Conservation (phyloP, 30 jellyfish, hydroid and myxozoan genomes). For the Calvadosia cruxmelitensis region DNA sequence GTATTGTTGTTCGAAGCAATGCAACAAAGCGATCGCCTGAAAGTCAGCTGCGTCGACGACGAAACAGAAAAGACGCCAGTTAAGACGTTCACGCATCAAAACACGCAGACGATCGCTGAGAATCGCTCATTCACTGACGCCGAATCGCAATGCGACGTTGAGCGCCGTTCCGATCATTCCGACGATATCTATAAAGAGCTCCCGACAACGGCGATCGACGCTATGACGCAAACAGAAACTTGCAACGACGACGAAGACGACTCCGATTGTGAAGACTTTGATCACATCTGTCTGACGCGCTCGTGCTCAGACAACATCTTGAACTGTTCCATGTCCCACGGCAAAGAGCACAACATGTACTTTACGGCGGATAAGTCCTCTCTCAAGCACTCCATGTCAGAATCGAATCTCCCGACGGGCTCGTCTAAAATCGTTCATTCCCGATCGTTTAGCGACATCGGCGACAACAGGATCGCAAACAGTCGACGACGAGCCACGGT, state of each 20-base stretch:
- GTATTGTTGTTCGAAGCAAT: neutral
- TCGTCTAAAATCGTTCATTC: conserved; percentile 4
- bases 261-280: conserved; percentile 1
- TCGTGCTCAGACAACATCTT: conserved; percentile 6
- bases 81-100: neutral
- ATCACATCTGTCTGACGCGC: conserved; percentile 2
- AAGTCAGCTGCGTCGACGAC: neutral
- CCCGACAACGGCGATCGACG: neutral
- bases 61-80: neutral
- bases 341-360: neutral
- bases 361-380: neutral
- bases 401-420: conserved; percentile 7
- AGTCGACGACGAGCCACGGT: conserved; percentile 21
- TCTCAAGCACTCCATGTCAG: conserved; percentile 16
- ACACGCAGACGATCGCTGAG: neutral
- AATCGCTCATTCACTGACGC: neutral
- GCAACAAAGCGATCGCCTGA: neutral
- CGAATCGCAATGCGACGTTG: neutral
- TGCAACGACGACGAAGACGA: neutral
- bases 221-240: neutral
- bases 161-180: too few species aligned
- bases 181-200: neutral
- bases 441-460: conserved; percentile 40
- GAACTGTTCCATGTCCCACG: neutral
- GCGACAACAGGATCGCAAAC: neutral